Evolutionary conservation across 2,888 invertebrate species (phyloP).

Genomic region (Aphodius granarius): DNA sequence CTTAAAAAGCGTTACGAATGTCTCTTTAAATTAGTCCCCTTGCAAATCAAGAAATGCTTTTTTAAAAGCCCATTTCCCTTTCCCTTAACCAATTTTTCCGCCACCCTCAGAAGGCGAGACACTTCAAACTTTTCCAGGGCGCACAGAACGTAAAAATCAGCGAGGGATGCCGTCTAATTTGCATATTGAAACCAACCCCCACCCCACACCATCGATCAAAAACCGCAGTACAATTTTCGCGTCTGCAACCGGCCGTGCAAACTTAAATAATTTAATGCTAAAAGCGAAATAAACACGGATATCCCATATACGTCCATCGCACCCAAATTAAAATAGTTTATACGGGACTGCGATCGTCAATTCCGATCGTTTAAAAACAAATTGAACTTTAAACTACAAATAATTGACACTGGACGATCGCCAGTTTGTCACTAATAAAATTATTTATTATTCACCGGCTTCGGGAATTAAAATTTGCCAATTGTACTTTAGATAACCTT

Average conservation of each 20-base stretch:
- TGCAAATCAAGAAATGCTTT: not conserved
- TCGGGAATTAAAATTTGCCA: not conserved
- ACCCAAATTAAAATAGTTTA: not conserved
- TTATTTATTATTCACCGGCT: not conserved
- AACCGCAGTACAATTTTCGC: not conserved
- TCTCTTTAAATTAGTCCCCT: not conserved
- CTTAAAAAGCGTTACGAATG: not conserved
- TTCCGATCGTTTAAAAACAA: not conserved
- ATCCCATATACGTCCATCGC: not conserved
- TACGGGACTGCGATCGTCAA: not conserved
- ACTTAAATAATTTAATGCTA: not conserved
- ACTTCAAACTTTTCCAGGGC: not conserved
- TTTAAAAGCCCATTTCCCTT: not conserved
- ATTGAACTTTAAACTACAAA: not conserved
- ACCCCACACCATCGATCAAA: not conserved
- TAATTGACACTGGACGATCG: not conserved
- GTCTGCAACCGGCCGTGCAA: not conserved
- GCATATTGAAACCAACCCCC: not conserved
- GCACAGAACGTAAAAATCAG: not conserved
- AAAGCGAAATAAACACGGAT: not conserved
- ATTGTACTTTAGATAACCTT: not conserved
- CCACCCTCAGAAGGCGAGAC: not conserved
- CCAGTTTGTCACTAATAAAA: not conserved
- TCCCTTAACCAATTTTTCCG: not conserved
- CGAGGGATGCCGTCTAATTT: not conserved